These are phyloP conservation scores for Ammodytes dubius DNA, from an alignment of 2,113 vertebrate genomes.

Conservation along the genomic window DNA sequence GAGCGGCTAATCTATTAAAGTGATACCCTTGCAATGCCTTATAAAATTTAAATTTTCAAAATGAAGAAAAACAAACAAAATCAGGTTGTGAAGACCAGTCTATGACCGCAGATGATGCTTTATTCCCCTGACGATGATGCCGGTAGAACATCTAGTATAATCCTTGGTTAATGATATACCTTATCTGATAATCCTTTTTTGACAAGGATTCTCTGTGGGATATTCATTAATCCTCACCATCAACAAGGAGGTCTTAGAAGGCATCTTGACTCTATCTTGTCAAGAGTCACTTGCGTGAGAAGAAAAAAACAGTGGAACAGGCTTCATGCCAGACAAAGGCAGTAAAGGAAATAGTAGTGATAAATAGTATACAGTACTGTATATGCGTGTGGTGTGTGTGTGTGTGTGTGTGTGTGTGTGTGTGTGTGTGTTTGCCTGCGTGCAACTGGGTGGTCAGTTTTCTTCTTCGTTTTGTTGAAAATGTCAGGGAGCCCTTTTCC, in stretches of 20 bases:
- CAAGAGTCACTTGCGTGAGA: conserved; percentile 36
- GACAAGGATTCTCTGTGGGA: conserved; percentile 70
- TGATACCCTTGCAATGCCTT: background rate
- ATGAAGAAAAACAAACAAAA: too few species aligned
- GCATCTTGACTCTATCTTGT: conserved; percentile 44
- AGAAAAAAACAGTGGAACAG: conserved; percentile 17
- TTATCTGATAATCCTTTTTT: conserved; percentile 80
- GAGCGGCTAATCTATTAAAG: background rate
- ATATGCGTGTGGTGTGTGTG: too few species aligned
- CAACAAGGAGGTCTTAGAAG: conserved; percentile 52
- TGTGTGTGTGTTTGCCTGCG: too few species aligned
- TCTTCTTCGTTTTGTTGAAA: conserved; percentile 27
- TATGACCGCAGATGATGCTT: conserved; percentile 13
- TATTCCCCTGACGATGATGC: conserved; percentile 54
- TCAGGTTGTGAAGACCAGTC: background rate
- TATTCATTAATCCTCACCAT: conserved; percentile 69
- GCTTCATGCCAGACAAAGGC: conserved; percentile 3
- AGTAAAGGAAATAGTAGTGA: conserved; percentile 17
- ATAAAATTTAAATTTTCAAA: background rate
- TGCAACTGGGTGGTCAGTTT: conserved; percentile 22
- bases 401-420: too few species aligned
- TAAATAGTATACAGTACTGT: conserved; percentile 21
- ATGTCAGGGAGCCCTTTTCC: background rate
- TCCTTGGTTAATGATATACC: conserved; percentile 80
- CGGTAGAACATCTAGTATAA: conserved; percentile 59